Evolutionary conservation across 2,113 vertebrate species (phyloP).

Genomic region (Solea solea): DNA sequence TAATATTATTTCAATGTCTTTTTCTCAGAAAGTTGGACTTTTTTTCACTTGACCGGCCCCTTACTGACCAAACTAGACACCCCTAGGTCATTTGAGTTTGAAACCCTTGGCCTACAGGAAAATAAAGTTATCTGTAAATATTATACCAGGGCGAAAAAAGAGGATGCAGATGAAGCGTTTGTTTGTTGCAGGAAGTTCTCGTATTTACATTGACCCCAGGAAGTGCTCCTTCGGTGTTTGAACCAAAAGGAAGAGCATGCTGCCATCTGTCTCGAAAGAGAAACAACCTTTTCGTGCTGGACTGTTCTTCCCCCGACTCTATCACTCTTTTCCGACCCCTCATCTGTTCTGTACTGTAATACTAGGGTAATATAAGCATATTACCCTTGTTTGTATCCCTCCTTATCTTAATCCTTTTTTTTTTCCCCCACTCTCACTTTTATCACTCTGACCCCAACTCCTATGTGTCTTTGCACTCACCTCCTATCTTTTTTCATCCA

Average conservation of each 20-base stretch:
- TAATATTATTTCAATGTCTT: no score
- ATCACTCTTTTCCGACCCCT: slow-evolving; percentile 2
- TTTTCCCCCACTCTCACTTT: slow-evolving; percentile 38
- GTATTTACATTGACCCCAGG: slow-evolving; percentile 31
- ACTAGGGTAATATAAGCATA: background rate
- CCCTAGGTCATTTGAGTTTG: no score
- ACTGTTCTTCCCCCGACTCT: background rate
- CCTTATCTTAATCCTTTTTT: slow-evolving; percentile 57
- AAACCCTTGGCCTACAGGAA: no score
- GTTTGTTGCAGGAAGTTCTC: slow-evolving; percentile 12
- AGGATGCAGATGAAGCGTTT: slow-evolving; percentile 3
- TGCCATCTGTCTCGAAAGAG: background rate
- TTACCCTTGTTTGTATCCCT: slow-evolving; percentile 9
- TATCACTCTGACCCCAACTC: slow-evolving; percentile 47
- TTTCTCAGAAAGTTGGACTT: no score
- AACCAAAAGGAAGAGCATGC: slow-evolving; percentile 35
- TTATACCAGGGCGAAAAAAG: background rate
- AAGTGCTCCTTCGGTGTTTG: slow-evolving; percentile 49
- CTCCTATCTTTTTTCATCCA: slow-evolving; percentile 39
- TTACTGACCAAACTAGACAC: no score
- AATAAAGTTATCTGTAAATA: no score
- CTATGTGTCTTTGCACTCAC: slow-evolving; percentile 17
- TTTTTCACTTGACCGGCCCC: no score
- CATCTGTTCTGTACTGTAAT: slow-evolving; percentile 16
- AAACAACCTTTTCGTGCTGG: slow-evolving; percentile 13